These are phyloP conservation scores for Strigamia crassipes DNA, from an alignment of 2,888 invertebrate genomes.

Conservation along the genomic window DNA sequence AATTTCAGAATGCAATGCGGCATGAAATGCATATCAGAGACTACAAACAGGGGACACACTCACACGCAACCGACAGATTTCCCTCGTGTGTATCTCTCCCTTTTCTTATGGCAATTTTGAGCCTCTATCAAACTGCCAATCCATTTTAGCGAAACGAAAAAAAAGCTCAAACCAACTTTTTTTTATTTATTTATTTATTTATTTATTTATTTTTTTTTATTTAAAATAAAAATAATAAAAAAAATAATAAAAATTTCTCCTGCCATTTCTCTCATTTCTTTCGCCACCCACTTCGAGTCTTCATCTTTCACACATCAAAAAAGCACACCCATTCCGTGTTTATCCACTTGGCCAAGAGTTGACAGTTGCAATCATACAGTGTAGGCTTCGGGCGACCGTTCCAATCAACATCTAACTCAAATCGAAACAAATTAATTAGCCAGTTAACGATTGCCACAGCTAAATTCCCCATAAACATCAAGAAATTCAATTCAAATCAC, in stretches of 20 bases:
- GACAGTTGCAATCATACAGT: background rate
- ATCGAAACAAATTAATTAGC: too few relatives aligned
- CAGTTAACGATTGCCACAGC: too few relatives aligned
- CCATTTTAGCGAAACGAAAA: conserved; percentile 18
- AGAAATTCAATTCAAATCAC: too few relatives aligned
- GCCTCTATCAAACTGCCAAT: conserved; percentile 37
- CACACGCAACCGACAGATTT: conserved; percentile 38
- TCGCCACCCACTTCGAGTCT: too few relatives aligned
- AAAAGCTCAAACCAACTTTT: background rate
- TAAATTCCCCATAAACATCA: too few relatives aligned
- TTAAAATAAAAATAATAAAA: too few relatives aligned
- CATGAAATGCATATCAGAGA: conserved; percentile 46
- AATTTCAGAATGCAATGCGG: conserved; percentile 44
- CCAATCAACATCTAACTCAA: too few relatives aligned
- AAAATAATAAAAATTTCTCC: background rate
- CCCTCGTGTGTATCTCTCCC: conserved; percentile 18
- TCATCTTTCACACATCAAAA: background rate
- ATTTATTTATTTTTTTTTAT: background rate
- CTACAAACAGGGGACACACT: conserved; percentile 38
- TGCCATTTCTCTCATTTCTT: too few relatives aligned
- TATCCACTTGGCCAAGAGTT: background rate
- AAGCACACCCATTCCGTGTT: background rate
- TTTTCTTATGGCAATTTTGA: background rate
- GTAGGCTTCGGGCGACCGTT: too few relatives aligned
- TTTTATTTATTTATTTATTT: background rate